Conservation (phyloP, 1,140 invertebrate species). For the Agraylea sexmaculata region DNA sequence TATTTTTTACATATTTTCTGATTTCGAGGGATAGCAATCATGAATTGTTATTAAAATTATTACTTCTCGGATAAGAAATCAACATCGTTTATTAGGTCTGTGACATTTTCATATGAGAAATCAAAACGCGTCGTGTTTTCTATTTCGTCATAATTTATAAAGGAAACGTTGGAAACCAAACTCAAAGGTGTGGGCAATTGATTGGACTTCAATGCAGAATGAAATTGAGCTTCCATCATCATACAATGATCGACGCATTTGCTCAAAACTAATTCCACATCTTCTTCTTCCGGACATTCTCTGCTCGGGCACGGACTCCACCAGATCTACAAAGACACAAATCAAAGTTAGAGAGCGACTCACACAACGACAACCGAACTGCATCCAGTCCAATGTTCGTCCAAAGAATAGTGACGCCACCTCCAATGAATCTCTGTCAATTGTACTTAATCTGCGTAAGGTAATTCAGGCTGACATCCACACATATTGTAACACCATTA, state of each 20-base stretch:
- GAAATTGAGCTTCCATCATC: constrained; percentile 28
- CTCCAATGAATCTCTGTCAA: constrained; percentile 23
- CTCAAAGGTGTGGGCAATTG: no score
- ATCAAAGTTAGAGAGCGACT: background rate
- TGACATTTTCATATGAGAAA: no score
- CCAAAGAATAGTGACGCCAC: constrained; percentile 18
- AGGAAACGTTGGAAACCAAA: no score
- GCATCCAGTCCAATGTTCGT: constrained; percentile 17
- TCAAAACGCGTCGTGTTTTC: no score
- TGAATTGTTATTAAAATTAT: no score
- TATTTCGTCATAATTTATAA: no score
- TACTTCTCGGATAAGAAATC: no score
- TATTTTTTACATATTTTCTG: no score
- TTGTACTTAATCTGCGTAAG: constrained; percentile 22
- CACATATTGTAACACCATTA: constrained; percentile 33
- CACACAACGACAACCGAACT: constrained; percentile 10
- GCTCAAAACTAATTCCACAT: constrained; percentile 55
- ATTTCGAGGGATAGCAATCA: no score
- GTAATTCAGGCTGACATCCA: constrained; percentile 26
- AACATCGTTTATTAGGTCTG: no score
- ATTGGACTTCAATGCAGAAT: background rate
- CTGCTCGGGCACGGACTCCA: constrained; percentile 65
- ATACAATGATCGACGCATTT: constrained; percentile 57
- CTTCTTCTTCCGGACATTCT: constrained; percentile 59
- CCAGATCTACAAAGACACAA: constrained; percentile 45